Base-by-base conservation (phyloP, 2,113 vertebrate species). In the Megalops atlanticus region DNA sequence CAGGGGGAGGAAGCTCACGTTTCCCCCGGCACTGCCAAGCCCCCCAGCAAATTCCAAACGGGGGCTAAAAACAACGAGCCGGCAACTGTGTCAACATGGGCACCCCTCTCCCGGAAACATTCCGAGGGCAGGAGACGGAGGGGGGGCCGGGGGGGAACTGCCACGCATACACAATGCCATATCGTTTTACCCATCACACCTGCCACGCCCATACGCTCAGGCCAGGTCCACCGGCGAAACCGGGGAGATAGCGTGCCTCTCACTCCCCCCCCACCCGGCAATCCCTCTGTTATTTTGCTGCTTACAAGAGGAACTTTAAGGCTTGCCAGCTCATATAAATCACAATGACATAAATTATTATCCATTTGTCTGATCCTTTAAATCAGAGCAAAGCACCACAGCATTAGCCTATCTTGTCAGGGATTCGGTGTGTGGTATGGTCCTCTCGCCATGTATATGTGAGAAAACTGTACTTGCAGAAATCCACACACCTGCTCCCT, bases 81-180 rank as follows among this genome's bases (percentile, higher is more conserved):
- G 24, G 78, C 92, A 92, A 94, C 90, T 92, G 92, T 92, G 90
- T 93, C 91, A 93, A 93, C 91, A 92, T 12, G 80, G 85, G 83
- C 88, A 78, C 83, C 81, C 84, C 89, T 85, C 87, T 87, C 81
- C 91, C 73, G 64, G 85, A 90, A 90, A 89, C 87, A 88, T 89
- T 92, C 90, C 90, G 88, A 87, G 74, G 75, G 84, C 87, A 81
- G 83, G 85, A 81, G 85, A 81, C 85, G 7, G 76, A 76, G 47
- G 47, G 0, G 14, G 47, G 47, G 14, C 1, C 47, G 47, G n/a
- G 24, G 24, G 58, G n/a, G 58, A 8, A 24, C 82, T 78, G 1
- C 24, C 31, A 69, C 41, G 73, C 77, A 58, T 84, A 76, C 83
- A 91, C 88, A 90, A 90, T 86, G 80, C 74, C 43, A 69, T 87